Base-by-base conservation (phyloP, 1,140 invertebrate species). In the Cotesia glomerata region DNA sequence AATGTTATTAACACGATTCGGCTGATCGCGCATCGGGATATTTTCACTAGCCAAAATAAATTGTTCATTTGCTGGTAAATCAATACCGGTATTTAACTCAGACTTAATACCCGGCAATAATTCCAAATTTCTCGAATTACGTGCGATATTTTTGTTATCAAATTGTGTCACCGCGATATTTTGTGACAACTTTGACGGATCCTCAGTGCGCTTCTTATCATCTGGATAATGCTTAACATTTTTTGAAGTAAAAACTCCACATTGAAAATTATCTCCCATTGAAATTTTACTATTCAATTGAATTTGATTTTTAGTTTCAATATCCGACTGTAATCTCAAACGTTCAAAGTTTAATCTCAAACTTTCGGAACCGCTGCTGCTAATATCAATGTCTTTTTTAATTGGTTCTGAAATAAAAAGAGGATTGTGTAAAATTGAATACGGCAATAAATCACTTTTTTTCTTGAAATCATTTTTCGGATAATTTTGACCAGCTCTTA, bases 161-260 rank as follows among this genome's bases (percentile, higher is more conserved):
- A 85, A 54, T 13, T 85, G 82, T 35, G 85, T 81, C 82, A 11
- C 11, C 39, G 5, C 39, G 7, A 84, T 85, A 52, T 85, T 85
- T 45, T 85, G 83, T 0, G 83, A 84, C 5, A 86, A 45, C 54
- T 82, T 79, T 11, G 82, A 76, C 45, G 81, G 45, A 5, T 84
- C 81, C 9, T 82, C 77, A 13, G 86, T 81, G 0, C 78, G 79
- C 18, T 86, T 86, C 11, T 86, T 83, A 0, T 83, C 82, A 5
- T 87, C 85, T 8, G 86, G 71, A 36, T 85, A 87, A 74, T 81
- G 86, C n/a, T 87, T 87, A 0, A 87, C 84, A 18, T 80, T 85
- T 49, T 86, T 84, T 16, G 87, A 61, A 0, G 80, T 84, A 0
- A 82, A 80, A 0, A 86, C 76, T 16, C 86, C 85, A 4, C 82